These are phyloP conservation scores for Metaphire vulgaris DNA, from an alignment of 1,140 invertebrate species.

Conservation along the genomic window DNA sequence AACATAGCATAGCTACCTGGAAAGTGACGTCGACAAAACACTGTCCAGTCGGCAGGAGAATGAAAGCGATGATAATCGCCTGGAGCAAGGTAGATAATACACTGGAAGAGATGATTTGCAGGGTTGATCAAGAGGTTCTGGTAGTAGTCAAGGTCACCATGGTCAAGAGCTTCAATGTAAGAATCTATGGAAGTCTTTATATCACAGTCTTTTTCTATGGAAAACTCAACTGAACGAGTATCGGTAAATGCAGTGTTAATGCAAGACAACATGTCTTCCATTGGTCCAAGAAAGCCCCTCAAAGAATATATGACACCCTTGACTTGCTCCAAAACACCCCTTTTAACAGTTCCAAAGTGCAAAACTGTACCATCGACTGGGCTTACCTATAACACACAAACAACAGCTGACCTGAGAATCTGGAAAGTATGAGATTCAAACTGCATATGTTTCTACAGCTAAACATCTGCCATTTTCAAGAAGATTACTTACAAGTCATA, in stretches of 20 bases:
- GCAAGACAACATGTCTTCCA: neutral
- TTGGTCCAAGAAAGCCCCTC: constrained; percentile 70
- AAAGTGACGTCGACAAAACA: constrained; percentile 79
- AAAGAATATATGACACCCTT: constrained; percentile 94
- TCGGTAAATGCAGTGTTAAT: neutral
- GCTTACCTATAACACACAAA: constrained; percentile 60
- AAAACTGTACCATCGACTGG: constrained; percentile 88
- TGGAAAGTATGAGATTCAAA: too few species aligned
- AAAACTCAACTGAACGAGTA: neutral
- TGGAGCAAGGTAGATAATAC: constrained; percentile 92
- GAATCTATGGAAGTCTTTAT: neutral
- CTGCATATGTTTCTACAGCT: too few species aligned
- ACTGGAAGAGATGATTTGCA: constrained; percentile 66
- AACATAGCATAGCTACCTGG: constrained; percentile 57
- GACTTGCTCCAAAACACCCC: constrained; percentile 76
- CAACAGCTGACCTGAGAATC: neutral
- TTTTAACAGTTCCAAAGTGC: constrained; percentile 76
- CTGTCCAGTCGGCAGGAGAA: constrained; percentile 84
- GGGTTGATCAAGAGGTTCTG: neutral
- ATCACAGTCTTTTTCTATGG: neutral
- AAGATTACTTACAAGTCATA: too few species aligned
- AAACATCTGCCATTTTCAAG: too few species aligned
- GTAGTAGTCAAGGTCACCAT: neutral
- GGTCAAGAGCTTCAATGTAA: neutral
- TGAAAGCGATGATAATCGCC: constrained; percentile 99